phyloP scores from a whole-genome alignment of 2,888 invertebrate species.

The Strigamia transsilvanica region DNA sequence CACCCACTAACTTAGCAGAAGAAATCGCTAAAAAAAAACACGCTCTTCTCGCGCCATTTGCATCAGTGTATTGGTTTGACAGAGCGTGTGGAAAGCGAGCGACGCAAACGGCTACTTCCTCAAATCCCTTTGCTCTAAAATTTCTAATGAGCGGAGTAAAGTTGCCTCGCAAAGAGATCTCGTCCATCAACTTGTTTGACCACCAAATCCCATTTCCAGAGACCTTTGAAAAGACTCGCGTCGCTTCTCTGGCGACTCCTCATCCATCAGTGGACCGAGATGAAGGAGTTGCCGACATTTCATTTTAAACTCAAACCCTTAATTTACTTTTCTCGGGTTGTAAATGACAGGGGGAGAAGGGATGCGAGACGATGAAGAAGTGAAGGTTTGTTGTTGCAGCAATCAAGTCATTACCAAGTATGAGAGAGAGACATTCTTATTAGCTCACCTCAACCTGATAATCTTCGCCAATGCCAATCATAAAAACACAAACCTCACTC shows the following conservation, averaged over 20 bases:
- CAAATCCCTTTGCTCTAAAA: conserved; percentile 18
- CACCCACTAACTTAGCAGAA: conserved; percentile 16
- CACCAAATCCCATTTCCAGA: conserved; percentile 5
- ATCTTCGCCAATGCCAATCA: not conserved
- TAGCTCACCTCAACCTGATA: conserved; percentile 20
- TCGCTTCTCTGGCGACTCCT: conserved; percentile 21
- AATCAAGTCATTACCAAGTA: conserved; percentile 1
- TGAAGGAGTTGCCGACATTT: conserved; percentile 20
- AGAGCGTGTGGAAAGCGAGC: not conserved
- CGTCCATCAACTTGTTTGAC: conserved; percentile 30
- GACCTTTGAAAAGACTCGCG: conserved; percentile 21
- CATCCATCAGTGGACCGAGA: conserved; percentile 21
- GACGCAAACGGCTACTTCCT: not conserved
- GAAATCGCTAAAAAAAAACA: not conserved
- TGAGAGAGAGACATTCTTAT: conserved; percentile 10
- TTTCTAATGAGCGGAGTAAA: conserved; percentile 26
- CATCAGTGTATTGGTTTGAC: not conserved
- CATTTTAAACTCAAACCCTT: conserved; percentile 16
- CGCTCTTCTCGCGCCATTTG: conserved; percentile 20
- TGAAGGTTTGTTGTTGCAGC: conserved; percentile 8
- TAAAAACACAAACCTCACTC: conserved; percentile 21
- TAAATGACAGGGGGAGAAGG: not conserved
- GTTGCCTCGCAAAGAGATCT: conserved; percentile 17
- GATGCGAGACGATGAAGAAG: not conserved
- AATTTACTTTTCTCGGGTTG: conserved; percentile 12